These are phyloP conservation scores for Chiloscyllium plagiosum DNA, from an alignment of 2,113 vertebrate genomes.

Conservation along the genomic window DNA sequence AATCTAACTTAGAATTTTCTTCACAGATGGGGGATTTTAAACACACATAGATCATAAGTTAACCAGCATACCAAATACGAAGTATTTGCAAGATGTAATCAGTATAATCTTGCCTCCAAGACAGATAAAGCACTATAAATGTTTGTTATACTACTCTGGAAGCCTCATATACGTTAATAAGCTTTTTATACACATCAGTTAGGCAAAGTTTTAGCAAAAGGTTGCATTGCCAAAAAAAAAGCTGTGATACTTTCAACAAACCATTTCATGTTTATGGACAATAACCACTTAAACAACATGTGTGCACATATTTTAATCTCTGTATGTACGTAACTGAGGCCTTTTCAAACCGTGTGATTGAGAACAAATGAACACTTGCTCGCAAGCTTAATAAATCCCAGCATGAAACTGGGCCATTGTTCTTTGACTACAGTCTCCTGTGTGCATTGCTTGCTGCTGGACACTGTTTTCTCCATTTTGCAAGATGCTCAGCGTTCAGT, in stretches of 20 bases:
- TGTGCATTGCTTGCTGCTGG: constrained; percentile 24
- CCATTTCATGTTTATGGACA: neutral
- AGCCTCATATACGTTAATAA: neutral
- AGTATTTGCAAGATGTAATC: neutral
- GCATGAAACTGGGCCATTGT: constrained; percentile 33
- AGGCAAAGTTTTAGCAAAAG: neutral
- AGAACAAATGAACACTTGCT: constrained; percentile 31
- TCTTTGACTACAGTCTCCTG: neutral
- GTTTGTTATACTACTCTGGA: neutral
- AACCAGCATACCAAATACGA: neutral
- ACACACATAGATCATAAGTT: neutral
- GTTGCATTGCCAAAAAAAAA: constrained; percentile 10
- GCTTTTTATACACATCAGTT: neutral
- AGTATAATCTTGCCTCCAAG: neutral
- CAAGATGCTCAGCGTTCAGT: neutral
- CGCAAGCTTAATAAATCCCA: constrained; percentile 32
- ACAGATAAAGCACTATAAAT: neutral
- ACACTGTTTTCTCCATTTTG: constrained; percentile 29
- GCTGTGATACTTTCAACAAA: neutral
- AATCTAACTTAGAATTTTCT: neutral
- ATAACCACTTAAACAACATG: neutral
- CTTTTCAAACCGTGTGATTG: constrained; percentile 1
- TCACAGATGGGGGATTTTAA: neutral
- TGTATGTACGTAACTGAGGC: neutral
- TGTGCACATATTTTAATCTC: neutral